These are phyloP conservation scores for Cataglyphis rosenhaueri DNA, from an alignment of 2,888 invertebrate genomes.

Conservation along the genomic window DNA sequence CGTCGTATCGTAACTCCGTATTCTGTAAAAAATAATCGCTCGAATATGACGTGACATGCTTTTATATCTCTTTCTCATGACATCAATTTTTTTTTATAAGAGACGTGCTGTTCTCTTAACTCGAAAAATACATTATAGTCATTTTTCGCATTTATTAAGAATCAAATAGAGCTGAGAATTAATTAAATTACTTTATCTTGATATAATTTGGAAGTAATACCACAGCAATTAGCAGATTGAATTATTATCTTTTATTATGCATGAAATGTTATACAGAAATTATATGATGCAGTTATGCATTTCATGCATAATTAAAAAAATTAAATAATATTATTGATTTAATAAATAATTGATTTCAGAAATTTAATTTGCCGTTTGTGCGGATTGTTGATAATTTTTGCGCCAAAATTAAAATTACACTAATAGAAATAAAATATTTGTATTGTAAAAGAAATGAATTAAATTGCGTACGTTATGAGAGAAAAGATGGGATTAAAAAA, in stretches of 20 bases:
- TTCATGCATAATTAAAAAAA: background rate
- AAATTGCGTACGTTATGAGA: background rate
- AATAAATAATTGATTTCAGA: background rate
- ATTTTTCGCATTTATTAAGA: background rate
- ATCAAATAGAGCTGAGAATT: background rate
- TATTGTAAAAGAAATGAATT: background rate
- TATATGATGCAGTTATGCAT: background rate
- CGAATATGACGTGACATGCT: background rate
- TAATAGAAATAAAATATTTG: background rate
- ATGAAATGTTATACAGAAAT: background rate
- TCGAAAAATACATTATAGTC: background rate
- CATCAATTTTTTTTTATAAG: background rate
- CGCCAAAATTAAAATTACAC: background rate
- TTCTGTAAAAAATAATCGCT: background rate
- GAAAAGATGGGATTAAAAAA: background rate
- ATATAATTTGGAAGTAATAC: background rate
- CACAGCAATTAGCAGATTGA: background rate
- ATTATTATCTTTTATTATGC: background rate
- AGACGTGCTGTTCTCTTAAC: background rate
- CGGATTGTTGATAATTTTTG: background rate
- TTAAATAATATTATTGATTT: background rate
- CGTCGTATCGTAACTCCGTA: conserved; percentile 12
- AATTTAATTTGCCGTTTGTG: background rate
- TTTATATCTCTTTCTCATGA: background rate
- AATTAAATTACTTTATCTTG: background rate